Conservation (phyloP, 2,888 invertebrate genomes). For the Trichopria drosophilae region DNA sequence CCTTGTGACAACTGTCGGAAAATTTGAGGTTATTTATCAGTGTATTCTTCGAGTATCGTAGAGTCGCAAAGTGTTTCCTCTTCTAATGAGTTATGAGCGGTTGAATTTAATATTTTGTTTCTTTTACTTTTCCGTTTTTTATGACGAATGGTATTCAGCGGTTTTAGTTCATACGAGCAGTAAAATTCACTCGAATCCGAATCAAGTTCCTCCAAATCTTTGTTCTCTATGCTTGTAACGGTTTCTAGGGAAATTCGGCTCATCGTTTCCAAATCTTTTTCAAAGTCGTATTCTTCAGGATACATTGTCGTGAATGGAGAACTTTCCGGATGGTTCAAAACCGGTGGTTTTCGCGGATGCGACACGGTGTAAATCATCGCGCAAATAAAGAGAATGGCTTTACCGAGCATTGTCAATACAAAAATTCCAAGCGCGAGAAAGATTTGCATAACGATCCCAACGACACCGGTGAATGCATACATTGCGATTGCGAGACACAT, state of each 20-base stretch:
- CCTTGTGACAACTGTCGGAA: too few relatives aligned
- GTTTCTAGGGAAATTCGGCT: slow-evolving; percentile 42
- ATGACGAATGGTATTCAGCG: too few relatives aligned
- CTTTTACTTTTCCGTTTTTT: too few relatives aligned
- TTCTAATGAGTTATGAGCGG: too few relatives aligned
- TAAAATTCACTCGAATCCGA: too few relatives aligned
- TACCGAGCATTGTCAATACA: slow-evolving; percentile 34
- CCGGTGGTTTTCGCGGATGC: slow-evolving; percentile 13
- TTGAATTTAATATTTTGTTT: too few relatives aligned
- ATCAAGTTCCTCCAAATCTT: background rate
- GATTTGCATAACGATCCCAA: slow-evolving; percentile 37
- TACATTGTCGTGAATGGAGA: slow-evolving; percentile 43
- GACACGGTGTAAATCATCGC: slow-evolving; percentile 37
- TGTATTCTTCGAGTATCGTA: too few relatives aligned
- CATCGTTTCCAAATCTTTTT: slow-evolving; percentile 42
- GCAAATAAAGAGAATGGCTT: slow-evolving; percentile 36
- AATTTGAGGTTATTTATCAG: too few relatives aligned
- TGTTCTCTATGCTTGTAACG: slow-evolving; percentile 30
- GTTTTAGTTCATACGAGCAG: too few relatives aligned
- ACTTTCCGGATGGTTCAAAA: slow-evolving; percentile 1
- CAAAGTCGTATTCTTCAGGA: slow-evolving; percentile 43
- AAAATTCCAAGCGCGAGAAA: slow-evolving; percentile 35
- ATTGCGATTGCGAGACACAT: slow-evolving; percentile 45
- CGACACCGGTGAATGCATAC: slow-evolving; percentile 40
- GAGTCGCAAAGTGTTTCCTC: too few relatives aligned